Conservation (phyloP, 1,140 invertebrate genomes). For the Tetramorium simillimum region DNA sequence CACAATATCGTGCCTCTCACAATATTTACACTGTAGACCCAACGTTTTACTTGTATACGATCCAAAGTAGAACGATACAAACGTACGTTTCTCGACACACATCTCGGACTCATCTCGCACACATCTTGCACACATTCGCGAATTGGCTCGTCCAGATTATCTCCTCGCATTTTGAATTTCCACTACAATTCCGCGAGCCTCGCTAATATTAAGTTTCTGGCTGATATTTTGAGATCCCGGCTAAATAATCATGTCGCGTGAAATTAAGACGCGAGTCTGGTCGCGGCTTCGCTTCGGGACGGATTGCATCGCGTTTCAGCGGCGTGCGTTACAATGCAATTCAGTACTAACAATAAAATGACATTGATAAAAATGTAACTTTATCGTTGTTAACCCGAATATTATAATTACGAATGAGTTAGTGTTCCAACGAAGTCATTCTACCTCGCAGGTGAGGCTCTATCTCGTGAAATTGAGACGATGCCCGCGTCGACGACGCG, state of each 20-base stretch:
- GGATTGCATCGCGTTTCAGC: constrained; percentile 4
- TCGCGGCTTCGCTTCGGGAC: neutral
- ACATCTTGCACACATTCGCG: neutral
- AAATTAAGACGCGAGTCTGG: constrained; percentile 44
- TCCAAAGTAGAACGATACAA: constrained; percentile 20
- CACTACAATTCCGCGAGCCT: constrained; percentile 46
- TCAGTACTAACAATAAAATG: neutral
- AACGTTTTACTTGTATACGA: neutral
- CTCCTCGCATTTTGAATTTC: constrained; percentile 54
- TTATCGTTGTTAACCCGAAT: neutral
- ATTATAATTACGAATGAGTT: neutral
- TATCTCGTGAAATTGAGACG: constrained; percentile 7
- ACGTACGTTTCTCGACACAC: neutral
- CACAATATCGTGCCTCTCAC: neutral
- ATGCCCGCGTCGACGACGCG: neutral
- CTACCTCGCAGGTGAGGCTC: too few species aligned
- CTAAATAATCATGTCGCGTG: constrained; percentile 54
- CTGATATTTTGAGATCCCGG: constrained; percentile 47
- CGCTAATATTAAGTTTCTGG: constrained; percentile 57
- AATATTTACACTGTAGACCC: constrained; percentile 29
- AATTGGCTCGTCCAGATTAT: constrained; percentile 40
- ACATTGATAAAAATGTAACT: neutral
- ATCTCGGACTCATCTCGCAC: neutral
- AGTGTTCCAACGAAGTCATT: neutral
- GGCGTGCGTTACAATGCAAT: neutral